Base-by-base conservation (phyloP, 2,113 vertebrate genomes). In the Cacatua alba region DNA sequence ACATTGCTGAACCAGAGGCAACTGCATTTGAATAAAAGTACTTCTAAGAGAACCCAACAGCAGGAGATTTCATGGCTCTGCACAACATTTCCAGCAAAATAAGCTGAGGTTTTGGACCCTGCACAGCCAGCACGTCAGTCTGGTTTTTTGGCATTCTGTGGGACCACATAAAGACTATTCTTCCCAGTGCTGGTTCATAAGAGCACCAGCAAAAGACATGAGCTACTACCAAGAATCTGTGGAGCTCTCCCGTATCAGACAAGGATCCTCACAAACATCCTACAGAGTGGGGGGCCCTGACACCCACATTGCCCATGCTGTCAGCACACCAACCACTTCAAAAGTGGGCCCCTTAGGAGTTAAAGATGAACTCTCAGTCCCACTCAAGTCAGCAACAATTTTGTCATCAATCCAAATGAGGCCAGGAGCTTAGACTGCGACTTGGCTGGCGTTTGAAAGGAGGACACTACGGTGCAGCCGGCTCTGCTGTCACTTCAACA, bases 261-360 rank as follows among this genome's bases (percentile, higher is more conserved):
- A 2, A 84, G 62, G 29, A 64, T 11, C 35, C 43, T 23, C 3
- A 7, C 16, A 24, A 1, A 67, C 88, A 60, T 13, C 64, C 39
- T 33, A 28, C 12, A 46, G 31, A 44, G 4, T 11, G 13, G 16
- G 11, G 11, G 8, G 21, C 57, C 33, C 79, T 49, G 31, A 59
- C 33, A 35, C 14, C 35, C 26, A 13, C 0, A 0, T 2, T 57
- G 33, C 37, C 46, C 26, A 37, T 1, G 12, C 70, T 65, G 62
- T 46, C 59, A 72, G 24, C 71, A 62, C 3, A 2, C 10, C 76
- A 69, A 29, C 21, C 43, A 53, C 69, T 49, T 78, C 43, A 51
- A 35, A 53, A 67, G 55, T 2, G 2, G 39, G 26, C 14, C 31
- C 37, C 44, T 37, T 13, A 63, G 46, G 51, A 86, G 60, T 26